phyloP scores from a whole-genome alignment of 2,888 invertebrate genomes.

The Gasteruption jaculator region DNA sequence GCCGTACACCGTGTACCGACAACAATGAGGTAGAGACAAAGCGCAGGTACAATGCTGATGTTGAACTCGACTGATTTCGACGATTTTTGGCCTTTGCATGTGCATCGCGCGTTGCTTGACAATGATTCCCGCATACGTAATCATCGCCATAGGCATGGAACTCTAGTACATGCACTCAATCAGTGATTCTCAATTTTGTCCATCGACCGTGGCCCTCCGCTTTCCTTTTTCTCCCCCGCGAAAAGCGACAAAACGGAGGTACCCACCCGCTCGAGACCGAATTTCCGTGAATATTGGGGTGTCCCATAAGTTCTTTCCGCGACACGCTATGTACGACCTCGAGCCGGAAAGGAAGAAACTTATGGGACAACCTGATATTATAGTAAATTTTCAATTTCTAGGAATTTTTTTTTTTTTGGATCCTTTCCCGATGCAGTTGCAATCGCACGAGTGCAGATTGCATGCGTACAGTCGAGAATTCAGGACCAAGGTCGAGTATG shows the following conservation, averaged over 20 bases:
- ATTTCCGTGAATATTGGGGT: no score
- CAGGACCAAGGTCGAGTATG: no score
- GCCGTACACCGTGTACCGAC: constrained; percentile 34
- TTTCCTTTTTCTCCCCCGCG: constrained; percentile 27
- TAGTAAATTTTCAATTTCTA: no score
- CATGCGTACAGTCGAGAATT: no score
- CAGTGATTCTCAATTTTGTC: constrained; percentile 20
- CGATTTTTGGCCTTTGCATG: constrained; percentile 49
- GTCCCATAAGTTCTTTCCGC: no score
- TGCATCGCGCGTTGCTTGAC: constrained; percentile 43
- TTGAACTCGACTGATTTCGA: constrained; percentile 52
- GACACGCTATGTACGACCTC: no score
- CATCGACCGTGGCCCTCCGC: constrained; percentile 32
- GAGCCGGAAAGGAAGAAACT: no score
- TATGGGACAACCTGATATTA: no score
- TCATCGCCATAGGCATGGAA: constrained; percentile 41
- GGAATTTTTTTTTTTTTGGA: no score
- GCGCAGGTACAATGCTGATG: constrained; percentile 49
- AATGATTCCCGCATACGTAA: constrained; percentile 50
- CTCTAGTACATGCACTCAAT: constrained; percentile 27
- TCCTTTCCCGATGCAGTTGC: no score
- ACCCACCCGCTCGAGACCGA: constrained; percentile 8
- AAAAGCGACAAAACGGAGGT: no score
- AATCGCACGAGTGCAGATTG: no score
- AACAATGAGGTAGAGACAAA: constrained; percentile 50